Base-by-base conservation (phyloP, 2,888 invertebrate genomes). In the Tricholauxania praeusta region DNA sequence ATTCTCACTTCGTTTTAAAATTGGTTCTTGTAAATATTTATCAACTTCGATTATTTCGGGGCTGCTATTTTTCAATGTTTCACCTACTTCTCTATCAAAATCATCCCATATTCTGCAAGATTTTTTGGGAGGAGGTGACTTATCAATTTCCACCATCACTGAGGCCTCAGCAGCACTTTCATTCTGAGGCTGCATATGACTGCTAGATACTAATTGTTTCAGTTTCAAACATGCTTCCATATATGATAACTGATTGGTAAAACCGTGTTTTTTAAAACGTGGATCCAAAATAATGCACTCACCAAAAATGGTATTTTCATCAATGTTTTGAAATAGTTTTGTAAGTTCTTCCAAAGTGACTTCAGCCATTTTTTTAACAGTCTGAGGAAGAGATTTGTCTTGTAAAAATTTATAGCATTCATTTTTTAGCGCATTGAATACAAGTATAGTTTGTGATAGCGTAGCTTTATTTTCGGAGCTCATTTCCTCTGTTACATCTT, bases 1-100 rank as follows among this genome's bases (percentile, higher is more conserved):
- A 39, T 39, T 10, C 10, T 39, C 39, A 39, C 39, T 55, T 55
- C 55, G 55, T 19, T 28, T 19, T 10, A 55, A 19, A 22, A 55
- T 12, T 2, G 55, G 19, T 55, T 55, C 19, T 19, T 55, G 55
- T 55, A 55, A 55, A 55, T 55, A 55, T 55, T 55, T 55, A 14
- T 55, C 19, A 19, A 55, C 19, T 19, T 55, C 55, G 4, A 55
- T 19, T 19, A 55, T 55, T 5, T 14, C 55, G 4, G 55, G 55
- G 10, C 28, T 55, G 8, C 17, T 28, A 55, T 55, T 55, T n/a
- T 55, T 55, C 17, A 55, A 22, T 14, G 19, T 19, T 12, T 5
- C 10, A 17, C 28, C 55, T 17, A 55, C 55, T 55, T 55, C 55
- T 12, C 17, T 55, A 6, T 55, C 55, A 19, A 55, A 55, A 55